Percentiles rank a stretch among this genome's conserved stretches.
Conservation (phyloP, 2,113 vertebrate genomes). For the Empidonax alnorum region DNA sequence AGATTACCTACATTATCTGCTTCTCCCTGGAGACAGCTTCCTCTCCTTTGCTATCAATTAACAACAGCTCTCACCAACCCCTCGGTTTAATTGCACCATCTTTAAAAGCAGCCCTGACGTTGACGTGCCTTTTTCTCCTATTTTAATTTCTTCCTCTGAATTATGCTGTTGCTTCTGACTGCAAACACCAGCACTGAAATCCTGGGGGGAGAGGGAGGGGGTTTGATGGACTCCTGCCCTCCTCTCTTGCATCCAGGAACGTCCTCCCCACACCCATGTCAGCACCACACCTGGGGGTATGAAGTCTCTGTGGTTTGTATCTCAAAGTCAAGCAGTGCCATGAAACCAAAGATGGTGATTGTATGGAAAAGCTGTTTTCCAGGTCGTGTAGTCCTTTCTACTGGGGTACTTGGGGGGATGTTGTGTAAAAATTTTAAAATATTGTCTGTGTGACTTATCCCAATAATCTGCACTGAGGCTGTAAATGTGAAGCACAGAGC, state of each 20-base stretch:
- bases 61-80: neutral
- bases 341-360: neutral
- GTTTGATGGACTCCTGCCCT: neutral
- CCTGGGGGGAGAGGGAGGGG: neutral
- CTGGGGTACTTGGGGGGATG: too few species aligned
- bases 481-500: neutral
- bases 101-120: neutral
- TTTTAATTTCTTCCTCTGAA: neutral
- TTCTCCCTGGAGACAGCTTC: slow-evolving; percentile 35
- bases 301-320: neutral
- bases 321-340: neutral
- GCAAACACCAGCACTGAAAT: neutral
- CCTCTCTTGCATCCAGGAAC: neutral
- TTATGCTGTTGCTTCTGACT: neutral
- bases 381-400: neutral
- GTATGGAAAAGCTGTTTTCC: neutral
- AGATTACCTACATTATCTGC: slow-evolving; percentile 60
- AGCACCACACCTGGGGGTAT: neutral
- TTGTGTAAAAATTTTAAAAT: neutral
- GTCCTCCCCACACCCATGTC: neutral
- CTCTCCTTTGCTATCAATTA: slow-evolving; percentile 49
- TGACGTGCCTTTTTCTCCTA: neutral
- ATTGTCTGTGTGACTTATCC: neutral
- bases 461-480: neutral
- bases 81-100: neutral